Percentiles rank a stretch among this genome's conserved stretches.
phyloP scores from a whole-genome alignment of 1,140 invertebrate genomes.

The Pantala flavescens region DNA sequence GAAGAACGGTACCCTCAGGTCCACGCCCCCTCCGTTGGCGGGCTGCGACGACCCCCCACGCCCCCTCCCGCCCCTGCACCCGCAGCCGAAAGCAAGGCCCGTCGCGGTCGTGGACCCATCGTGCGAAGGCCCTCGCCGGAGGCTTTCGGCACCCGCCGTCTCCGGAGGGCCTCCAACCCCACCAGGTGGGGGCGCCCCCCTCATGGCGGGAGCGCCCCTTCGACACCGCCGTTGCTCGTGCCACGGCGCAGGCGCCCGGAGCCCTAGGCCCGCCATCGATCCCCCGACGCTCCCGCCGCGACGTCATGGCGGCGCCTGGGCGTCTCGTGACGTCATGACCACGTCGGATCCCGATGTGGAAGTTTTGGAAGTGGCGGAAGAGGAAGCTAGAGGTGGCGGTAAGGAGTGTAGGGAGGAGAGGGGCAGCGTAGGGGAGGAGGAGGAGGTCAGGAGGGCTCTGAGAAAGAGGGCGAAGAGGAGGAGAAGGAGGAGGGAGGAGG shows the following conservation, averaged over 20 bases:
- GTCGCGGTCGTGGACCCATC: constrained; percentile 31
- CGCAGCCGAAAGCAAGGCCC: constrained; percentile 26
- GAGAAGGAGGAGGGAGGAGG: background rate
- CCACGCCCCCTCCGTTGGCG: background rate
- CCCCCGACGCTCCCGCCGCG: background rate
- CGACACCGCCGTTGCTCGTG: background rate
- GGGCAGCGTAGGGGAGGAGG: constrained; percentile 29
- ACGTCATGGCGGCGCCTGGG: background rate
- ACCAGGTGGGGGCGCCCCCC: background rate
- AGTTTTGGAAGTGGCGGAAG: background rate
- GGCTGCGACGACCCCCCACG: background rate
- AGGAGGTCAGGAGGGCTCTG: constrained; percentile 13
- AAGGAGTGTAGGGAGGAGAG: constrained; percentile 12
- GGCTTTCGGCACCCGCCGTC: constrained; percentile 23
- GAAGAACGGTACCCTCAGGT: background rate
- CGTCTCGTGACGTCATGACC: constrained; percentile 3
- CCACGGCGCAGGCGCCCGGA: background rate
- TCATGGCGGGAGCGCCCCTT: background rate
- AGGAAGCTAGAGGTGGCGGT: background rate
- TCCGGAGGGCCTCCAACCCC: constrained; percentile 21
- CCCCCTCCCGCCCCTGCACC: background rate
- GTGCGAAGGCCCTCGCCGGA: constrained; percentile 30
- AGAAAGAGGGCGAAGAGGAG: background rate
- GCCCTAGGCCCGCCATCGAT: constrained; percentile 1
- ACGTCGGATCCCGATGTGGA: constrained; percentile 10